Percentiles rank a stretch among this genome's conserved stretches.
Conservation (phyloP, 2,113 vertebrate genomes). For the Ramphastos sulfuratus region DNA sequence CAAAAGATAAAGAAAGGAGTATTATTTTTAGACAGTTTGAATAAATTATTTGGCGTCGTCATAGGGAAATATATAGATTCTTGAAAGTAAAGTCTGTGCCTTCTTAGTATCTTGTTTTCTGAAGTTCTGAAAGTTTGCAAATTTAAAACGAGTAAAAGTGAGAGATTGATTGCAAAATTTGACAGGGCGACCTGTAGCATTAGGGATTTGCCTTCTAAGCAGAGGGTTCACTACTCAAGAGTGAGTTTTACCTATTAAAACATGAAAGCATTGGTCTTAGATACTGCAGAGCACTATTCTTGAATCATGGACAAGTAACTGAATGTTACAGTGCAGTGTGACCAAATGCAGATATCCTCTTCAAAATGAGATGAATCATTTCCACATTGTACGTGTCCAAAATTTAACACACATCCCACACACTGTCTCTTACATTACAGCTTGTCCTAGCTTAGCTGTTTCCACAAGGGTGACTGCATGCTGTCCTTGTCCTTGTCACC, state of each 20-base stretch:
- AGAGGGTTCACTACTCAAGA: background rate
- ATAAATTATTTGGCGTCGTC: background rate
- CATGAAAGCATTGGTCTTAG: background rate
- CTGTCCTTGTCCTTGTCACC: background rate
- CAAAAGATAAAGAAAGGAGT: background rate
- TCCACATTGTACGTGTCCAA: slow-evolving; percentile 27
- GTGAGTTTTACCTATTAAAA: background rate
- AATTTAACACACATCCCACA: slow-evolving; percentile 37
- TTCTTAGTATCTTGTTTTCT: background rate
- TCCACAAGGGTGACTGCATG: background rate
- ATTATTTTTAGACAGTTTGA: background rate
- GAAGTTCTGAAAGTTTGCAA: background rate
- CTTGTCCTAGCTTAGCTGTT: background rate
- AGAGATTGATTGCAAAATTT: background rate
- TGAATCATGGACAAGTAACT: background rate
- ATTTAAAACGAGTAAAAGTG: background rate
- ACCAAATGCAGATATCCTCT: slow-evolving; percentile 12
- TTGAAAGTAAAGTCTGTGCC: background rate
- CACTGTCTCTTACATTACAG: background rate
- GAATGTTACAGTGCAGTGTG: background rate
- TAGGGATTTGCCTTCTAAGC: background rate
- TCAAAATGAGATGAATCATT: slow-evolving; percentile 32
- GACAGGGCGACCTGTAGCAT: background rate
- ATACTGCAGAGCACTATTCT: background rate
- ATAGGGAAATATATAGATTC: background rate